Conservation (phyloP, 2,113 vertebrate genomes). For the Stegostoma tigrinum region DNA sequence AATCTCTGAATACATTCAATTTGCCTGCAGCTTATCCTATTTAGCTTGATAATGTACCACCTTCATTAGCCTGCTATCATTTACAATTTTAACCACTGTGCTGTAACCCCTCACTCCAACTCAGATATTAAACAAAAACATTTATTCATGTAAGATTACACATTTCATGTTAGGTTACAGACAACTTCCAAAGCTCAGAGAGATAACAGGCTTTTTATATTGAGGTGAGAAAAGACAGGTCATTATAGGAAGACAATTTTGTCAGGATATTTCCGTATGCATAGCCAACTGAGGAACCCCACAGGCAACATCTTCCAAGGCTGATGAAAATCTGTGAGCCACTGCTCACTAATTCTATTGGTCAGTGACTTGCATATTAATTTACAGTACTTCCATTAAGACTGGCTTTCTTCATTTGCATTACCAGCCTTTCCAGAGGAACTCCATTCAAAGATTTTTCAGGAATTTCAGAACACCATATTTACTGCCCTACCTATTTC, state of each 20-base stretch:
- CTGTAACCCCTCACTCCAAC: no score
- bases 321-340: background rate
- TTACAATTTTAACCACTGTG: no score
- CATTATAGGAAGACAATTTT: slow-evolving; percentile 72
- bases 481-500: background rate
- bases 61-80: no score
- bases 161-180: slow-evolving; percentile 85
- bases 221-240: slow-evolving; percentile 76
- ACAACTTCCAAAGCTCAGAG: slow-evolving; percentile 74
- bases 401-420: background rate
- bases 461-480: background rate
- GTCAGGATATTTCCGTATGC: slow-evolving; percentile 69
- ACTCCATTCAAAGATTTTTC: background rate
- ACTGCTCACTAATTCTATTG: background rate
- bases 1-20: no score
- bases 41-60: no score
- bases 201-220: slow-evolving; percentile 70
- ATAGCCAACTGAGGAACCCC: background rate
- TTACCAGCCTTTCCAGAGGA: background rate
- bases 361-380: background rate
- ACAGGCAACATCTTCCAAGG: background rate
- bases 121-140: slow-evolving; percentile 34
- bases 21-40: no score
- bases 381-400: background rate
- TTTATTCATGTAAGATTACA: slow-evolving; percentile 71